A percentile compares a stretch with the other conserved stretches of the same genome.
Evolutionary conservation across 2,113 vertebrate genomes (phyloP).

Genomic region (Strix uralensis): DNA sequence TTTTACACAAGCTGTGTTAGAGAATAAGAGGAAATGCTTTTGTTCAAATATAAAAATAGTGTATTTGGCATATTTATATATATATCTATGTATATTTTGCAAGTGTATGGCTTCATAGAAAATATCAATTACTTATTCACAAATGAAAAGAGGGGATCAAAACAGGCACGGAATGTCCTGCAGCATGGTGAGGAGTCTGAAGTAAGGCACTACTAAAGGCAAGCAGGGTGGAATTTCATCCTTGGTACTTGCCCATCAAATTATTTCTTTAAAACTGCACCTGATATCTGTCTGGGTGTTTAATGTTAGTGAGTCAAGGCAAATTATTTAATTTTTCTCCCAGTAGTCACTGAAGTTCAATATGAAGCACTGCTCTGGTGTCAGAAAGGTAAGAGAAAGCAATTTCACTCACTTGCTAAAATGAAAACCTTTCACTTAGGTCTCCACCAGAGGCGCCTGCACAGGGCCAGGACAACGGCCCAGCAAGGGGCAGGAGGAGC

Average conservation of each 20-base stretch:
- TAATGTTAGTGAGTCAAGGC: background rate
- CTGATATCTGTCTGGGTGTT: background rate
- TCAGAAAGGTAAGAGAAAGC: background rate
- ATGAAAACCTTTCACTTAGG: background rate
- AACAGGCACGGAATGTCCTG: background rate
- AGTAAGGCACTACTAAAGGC: background rate
- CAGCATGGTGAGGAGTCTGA: background rate
- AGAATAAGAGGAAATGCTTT: background rate
- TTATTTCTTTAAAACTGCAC: background rate
- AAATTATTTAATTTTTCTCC: background rate
- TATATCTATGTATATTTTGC: background rate
- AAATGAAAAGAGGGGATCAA: background rate
- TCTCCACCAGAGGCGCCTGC: background rate
- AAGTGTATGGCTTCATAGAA: background rate
- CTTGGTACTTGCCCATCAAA: accelerated
- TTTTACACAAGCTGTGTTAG: background rate
- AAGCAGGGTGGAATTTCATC: background rate
- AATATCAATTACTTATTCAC: background rate
- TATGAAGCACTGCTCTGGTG: background rate
- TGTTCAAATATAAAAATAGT: background rate
- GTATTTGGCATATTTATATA: background rate
- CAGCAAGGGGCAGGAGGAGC: accelerated
- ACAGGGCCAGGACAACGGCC: accelerated
- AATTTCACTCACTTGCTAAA: too few relatives aligned
- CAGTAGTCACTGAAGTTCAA: background rate